Evolutionary conservation across 2,113 vertebrate species (phyloP).

Genomic region (Delphinus delphis): DNA sequence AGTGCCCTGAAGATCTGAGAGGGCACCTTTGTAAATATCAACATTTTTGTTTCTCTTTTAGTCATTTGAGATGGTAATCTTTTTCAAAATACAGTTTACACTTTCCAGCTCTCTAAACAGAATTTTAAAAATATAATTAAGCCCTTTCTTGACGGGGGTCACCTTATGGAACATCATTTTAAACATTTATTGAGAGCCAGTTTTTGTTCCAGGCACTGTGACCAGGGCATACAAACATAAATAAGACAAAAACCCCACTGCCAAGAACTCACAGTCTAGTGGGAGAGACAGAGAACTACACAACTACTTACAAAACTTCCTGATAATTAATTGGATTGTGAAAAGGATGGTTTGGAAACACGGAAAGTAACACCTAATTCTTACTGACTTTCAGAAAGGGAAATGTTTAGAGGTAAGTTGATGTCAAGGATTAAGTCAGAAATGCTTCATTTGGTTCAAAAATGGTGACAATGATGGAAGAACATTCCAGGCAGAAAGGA

Average conservation of each 20-base stretch:
- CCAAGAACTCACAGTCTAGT: not conserved
- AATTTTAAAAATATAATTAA: not conserved
- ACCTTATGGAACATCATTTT: not conserved
- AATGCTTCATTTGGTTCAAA: not conserved
- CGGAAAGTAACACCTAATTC: not conserved
- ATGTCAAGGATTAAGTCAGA: not conserved
- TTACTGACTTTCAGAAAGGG: not conserved
- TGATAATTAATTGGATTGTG: not conserved
- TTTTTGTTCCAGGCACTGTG: not conserved
- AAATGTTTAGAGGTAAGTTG: not conserved
- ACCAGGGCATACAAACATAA: not conserved
- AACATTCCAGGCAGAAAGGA: not conserved
- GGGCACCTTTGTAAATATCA: not conserved
- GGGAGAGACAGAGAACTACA: not conserved
- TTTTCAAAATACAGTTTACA: slow-evolving; percentile 27
- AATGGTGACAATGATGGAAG: not conserved
- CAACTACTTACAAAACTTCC: not conserved
- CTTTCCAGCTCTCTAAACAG: not conserved
- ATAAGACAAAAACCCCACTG: not conserved
- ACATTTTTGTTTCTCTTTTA: not conserved
- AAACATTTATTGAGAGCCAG: slow-evolving; percentile 18
- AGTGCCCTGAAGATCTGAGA: not conserved
- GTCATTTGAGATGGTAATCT: not conserved
- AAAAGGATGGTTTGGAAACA: not conserved
- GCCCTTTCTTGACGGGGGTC: not conserved